Evolutionary conservation across 1,140 invertebrate species (phyloP), one percentile per base, ranked within the genome.

Genomic region (Drosophila ambigua): DNA sequence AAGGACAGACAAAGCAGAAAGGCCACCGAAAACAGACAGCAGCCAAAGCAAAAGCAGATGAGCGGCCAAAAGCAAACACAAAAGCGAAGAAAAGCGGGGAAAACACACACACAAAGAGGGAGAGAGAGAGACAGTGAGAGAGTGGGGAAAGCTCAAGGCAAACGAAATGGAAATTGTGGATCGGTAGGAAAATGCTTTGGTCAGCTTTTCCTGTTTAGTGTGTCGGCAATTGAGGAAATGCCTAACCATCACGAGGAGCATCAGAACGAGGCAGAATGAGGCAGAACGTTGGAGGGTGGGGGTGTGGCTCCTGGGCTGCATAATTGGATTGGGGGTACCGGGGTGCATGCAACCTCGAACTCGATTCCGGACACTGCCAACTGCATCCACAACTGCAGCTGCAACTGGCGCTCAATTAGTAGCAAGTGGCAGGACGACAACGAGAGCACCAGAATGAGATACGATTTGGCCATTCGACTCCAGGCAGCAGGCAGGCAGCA

Each of bases 261-360:
- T 28, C 54, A 57, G 15, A n/a, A 20, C 20, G 50, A 15, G 44
- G 43, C 7, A 23, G 2, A 39, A 20, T 2, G 13, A 24, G 9
- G 24, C 0, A 5, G 15, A 50, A 2, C 20, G 28, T 16, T 4
- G 13, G 11, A 24, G n/a, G 13, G 24, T 1, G 16, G 44, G 49
- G 2, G 28, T 2, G 57, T 46, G 53, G 67, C 49, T n/a, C n/a
- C 59, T 49, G 68, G 60, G 66, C 82, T 81, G 81, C 81, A 84
- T 84, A 84, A 84, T 87, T 81, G 82, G 73, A 87, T 74, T 76
- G 66, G 52, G 35, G 35, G 35, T 13, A n/a, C 31, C n/a, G 43
- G 53, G 46, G 59, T 54, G 58, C 15, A n/a, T 67, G 68, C 68
- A 74, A 46, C 73, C 65, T 39, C 35, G 35, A 39, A 39, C 35